phyloP scores from a whole-genome alignment of 1,140 invertebrate species.

The Scaptomyza hsui region DNA sequence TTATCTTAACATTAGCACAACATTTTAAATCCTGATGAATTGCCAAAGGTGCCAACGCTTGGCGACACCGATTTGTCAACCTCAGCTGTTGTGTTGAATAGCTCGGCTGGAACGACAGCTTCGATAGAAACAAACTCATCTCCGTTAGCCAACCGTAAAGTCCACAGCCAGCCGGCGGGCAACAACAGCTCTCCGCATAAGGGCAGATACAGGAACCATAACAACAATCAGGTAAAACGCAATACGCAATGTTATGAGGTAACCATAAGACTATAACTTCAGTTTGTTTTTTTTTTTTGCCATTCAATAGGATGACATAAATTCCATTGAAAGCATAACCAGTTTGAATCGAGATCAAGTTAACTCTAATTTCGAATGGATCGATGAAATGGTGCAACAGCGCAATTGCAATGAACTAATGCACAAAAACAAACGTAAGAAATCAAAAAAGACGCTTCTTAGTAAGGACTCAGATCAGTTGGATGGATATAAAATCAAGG shows the following conservation, averaged over 20 bases:
- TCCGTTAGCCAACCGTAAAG: conserved; percentile 46
- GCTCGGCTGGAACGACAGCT: conserved; percentile 66
- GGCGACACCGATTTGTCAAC: conserved; percentile 50
- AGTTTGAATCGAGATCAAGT: conserved; percentile 51
- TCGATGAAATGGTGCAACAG: conserved; percentile 64
- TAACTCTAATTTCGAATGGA: conserved; percentile 67
- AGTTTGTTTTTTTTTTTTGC: not conserved
- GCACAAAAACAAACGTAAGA: conserved; percentile 76
- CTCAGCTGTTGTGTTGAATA: conserved; percentile 53
- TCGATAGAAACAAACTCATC: conserved; percentile 63
- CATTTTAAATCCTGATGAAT: conserved; percentile 46
- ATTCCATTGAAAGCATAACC: conserved; percentile 78
- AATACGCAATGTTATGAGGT: not conserved
- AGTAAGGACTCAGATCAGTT: conserved; percentile 60
- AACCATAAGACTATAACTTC: not conserved
- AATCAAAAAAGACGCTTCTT: conserved; percentile 59
- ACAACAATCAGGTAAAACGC: conserved; percentile 59
- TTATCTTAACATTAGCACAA: conserved; percentile 33
- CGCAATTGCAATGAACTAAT: conserved; percentile 61
- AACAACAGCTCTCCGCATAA: conserved; percentile 50
- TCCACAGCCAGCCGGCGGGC: conserved; percentile 14
- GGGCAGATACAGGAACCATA: conserved; percentile 61
- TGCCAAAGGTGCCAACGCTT: conserved; percentile 52
- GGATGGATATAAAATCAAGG: conserved; percentile 54
- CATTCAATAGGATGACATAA: conserved; percentile 71